These are phyloP conservation scores for Entomobrya proxima DNA, from an alignment of 2,888 invertebrate species.

Conservation along the genomic window DNA sequence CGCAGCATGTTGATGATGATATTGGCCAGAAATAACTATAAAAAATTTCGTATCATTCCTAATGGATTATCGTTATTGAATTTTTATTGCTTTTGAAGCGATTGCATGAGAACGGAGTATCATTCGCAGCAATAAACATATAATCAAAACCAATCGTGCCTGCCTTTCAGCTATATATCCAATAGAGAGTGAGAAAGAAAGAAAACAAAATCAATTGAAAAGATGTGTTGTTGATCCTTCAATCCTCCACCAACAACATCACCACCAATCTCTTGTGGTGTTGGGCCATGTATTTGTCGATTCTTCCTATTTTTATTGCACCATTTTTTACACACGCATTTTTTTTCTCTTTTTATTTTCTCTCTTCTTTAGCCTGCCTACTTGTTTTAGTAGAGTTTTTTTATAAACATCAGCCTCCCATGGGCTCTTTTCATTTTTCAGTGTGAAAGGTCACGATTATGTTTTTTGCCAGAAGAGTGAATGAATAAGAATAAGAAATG, in stretches of 20 bases:
- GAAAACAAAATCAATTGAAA: conserved; percentile 5
- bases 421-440: conserved; percentile 12
- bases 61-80: conserved; percentile 23
- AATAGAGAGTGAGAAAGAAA: neutral
- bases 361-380: neutral
- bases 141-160: neutral
- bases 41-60: neutral
- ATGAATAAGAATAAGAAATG: neutral
- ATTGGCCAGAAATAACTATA: neutral
- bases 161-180: conserved; percentile 10
- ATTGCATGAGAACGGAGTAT: neutral
- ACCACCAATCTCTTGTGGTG: conserved; percentile 8
- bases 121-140: neutral
- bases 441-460: conserved; percentile 61
- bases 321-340: neutral
- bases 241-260: neutral
- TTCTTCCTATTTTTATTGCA: conserved; percentile 57
- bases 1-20: neutral
- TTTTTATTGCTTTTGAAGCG: conserved; percentile 2
- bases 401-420: neutral
- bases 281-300: conserved; percentile 35
- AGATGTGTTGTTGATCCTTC: neutral
- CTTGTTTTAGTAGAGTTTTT: neutral
- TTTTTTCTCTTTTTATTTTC: neutral
- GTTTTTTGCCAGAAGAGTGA: conserved; percentile 23